Evolutionary conservation across 2,888 invertebrate genomes (phyloP).

Genomic region (Heliconius hortense): DNA sequence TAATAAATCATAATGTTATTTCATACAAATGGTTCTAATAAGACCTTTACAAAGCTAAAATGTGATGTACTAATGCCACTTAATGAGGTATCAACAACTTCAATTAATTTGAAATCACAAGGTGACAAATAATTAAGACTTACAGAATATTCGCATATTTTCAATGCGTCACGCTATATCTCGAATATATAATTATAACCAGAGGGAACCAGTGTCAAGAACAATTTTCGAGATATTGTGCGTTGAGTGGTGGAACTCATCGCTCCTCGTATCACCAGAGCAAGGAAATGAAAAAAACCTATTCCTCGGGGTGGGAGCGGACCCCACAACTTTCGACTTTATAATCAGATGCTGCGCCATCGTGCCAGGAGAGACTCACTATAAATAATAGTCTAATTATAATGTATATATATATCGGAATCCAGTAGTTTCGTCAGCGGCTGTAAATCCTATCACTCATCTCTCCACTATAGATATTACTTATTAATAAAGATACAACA

Average conservation of each 20-base stretch:
- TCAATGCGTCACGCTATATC: background rate
- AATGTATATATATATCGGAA: too few relatives aligned
- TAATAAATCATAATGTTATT: background rate
- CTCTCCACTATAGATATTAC: too few relatives aligned
- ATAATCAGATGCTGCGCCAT: too few relatives aligned
- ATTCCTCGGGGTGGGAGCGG: background rate
- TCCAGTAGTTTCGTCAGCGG: too few relatives aligned
- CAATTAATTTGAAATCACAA: background rate
- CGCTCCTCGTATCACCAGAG: background rate
- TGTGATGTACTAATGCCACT: background rate
- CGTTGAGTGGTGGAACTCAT: background rate
- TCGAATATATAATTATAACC: background rate
- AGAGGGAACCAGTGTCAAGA: background rate
- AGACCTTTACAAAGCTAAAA: background rate
- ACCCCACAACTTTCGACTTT: too few relatives aligned
- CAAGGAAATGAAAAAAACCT: background rate
- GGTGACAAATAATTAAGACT: background rate
- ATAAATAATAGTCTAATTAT: too few relatives aligned
- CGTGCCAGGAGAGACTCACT: too few relatives aligned
- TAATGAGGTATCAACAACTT: background rate
- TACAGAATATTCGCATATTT: background rate
- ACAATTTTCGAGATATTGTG: background rate
- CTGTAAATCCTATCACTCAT: too few relatives aligned
- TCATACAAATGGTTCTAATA: background rate
- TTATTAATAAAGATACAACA: background rate